Conservation (phyloP, 92 coral and sea anemone species). For the Plumapathes pennacea region DNA sequence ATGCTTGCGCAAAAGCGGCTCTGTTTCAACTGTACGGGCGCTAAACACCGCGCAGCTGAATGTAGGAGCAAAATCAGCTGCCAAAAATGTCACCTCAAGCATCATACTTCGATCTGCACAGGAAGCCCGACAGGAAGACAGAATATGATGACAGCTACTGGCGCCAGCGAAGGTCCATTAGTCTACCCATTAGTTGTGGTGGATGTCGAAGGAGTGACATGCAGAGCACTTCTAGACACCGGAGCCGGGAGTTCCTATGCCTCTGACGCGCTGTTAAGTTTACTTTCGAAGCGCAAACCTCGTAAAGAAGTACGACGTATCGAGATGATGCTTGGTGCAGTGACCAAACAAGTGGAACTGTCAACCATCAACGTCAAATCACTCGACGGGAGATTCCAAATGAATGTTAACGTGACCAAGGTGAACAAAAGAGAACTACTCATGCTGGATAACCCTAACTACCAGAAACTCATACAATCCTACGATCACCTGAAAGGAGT, state of each 20-base stretch:
- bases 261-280: slow-evolving; percentile 11
- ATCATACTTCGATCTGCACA: slow-evolving; percentile 43
- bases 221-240: slow-evolving; percentile 43
- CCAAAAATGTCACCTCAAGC: slow-evolving; percentile 33
- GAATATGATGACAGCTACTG: background rate
- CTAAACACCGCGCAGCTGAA: slow-evolving; percentile 30
- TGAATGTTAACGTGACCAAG: slow-evolving; percentile 26
- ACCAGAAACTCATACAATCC: no score
- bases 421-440: slow-evolving; percentile 28
- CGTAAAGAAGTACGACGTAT: slow-evolving; percentile 16
- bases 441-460: slow-evolving; percentile 21
- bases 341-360: slow-evolving; percentile 25
- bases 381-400: background rate
- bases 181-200: slow-evolving; percentile 38
- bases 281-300: background rate
- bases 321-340: slow-evolving; percentile 48
- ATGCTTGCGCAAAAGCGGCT: slow-evolving; percentile 16
- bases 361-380: slow-evolving; percentile 13
- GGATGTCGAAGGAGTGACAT: slow-evolving; percentile 30
- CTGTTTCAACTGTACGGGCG: slow-evolving; percentile 52
- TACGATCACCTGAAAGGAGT: no score
- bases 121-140: background rate
- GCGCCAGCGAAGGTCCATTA: background rate
- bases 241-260: slow-evolving; percentile 53
- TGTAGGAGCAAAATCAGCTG: slow-evolving; percentile 26